phyloP scores from a whole-genome alignment of 2,888 invertebrate species.

The Neoaliturus tenellus region DNA sequence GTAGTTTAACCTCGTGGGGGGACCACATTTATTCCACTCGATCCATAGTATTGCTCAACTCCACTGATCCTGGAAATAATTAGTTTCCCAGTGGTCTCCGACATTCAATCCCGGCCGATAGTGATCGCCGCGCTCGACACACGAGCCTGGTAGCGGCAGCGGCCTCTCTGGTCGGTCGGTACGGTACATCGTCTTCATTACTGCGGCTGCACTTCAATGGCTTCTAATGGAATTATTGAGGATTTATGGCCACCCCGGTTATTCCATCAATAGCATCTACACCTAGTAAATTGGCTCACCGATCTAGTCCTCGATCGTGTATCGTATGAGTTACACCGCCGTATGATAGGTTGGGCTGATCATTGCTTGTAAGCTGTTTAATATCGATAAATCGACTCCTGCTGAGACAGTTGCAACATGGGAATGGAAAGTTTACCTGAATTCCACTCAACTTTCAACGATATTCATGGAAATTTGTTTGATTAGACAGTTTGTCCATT shows the following conservation, averaged over 20 bases:
- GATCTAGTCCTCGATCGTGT: conserved; percentile 29
- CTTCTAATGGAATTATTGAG: conserved; percentile 48
- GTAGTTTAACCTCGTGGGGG: no score
- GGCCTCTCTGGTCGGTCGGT: background rate
- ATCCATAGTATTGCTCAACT: background rate
- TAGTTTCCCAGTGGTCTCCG: background rate
- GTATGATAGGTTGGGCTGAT: conserved; percentile 10
- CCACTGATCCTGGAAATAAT: background rate
- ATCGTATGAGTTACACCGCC: conserved; percentile 35
- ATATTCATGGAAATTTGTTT: no score
- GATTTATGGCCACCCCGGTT: conserved; percentile 33
- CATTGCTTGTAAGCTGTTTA: no score
- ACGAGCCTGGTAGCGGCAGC: background rate
- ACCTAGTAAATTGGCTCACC: conserved; percentile 47
- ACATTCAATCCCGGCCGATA: background rate
- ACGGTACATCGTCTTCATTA: conserved; percentile 42
- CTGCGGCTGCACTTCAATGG: conserved; percentile 22
- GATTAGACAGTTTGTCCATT: no score
- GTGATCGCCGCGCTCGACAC: background rate
- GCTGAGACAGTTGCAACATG: no score
- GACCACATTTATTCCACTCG: no score
- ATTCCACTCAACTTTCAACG: no score
- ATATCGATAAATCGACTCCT: no score
- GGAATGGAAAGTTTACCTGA: background rate
- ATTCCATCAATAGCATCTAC: conserved; percentile 53